Conservation (phyloP, 2,113 vertebrate species). For the Dicerorhinus sumatrensis region DNA sequence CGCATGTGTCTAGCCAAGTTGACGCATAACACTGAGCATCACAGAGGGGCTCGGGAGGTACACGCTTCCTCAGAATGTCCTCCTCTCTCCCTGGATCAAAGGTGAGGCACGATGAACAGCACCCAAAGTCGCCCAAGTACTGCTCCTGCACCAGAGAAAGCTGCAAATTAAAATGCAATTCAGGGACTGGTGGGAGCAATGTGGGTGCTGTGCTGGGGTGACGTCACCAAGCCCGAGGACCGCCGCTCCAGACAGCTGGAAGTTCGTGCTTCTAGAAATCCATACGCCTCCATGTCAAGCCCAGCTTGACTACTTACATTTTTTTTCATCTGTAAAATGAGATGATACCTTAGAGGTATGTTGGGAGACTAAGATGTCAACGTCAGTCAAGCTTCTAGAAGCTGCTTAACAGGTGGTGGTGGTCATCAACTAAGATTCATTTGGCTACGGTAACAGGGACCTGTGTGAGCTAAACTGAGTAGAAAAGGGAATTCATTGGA, state of each 20-base stretch:
- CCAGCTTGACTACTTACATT: not conserved
- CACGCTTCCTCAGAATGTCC: accelerated
- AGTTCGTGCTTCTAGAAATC: accelerated
- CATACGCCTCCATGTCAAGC: not conserved
- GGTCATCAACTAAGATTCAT: not conserved
- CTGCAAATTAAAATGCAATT: accelerated
- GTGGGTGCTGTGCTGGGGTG: too few relatives aligned
- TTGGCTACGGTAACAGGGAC: not conserved
- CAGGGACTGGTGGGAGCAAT: not conserved
- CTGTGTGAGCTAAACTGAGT: not conserved
- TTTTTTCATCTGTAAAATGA: not conserved
- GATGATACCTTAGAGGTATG: not conserved
- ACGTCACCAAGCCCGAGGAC: not conserved
- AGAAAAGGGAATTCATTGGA: not conserved
- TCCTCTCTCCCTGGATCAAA: not conserved
- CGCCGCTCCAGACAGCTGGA: not conserved
- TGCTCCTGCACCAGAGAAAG: not conserved
- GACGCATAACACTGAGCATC: not conserved
- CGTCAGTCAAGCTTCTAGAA: not conserved
- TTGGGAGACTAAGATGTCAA: not conserved
- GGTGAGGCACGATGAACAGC: not conserved
- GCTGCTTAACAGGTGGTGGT: not conserved
- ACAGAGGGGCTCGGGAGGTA: not conserved
- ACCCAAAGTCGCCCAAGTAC: not conserved
- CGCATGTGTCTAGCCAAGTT: not conserved